Conservation (phyloP, 2,888 invertebrate species). For the Rhagonycha lutea region DNA sequence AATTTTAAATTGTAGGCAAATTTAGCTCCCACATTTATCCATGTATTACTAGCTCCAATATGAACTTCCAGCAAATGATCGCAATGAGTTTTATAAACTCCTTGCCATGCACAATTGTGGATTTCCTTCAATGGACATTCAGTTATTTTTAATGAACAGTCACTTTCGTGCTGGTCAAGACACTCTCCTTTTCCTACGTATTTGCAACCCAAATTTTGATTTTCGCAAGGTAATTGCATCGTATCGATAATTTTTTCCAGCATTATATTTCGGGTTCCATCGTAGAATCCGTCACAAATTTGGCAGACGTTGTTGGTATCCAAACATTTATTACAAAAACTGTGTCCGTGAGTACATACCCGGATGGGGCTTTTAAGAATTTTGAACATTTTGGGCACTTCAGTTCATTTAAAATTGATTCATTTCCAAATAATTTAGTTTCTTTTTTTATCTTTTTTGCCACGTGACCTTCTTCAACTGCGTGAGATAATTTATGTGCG, state of each 20-base stretch:
- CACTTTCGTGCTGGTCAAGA: background rate
- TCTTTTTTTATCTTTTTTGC: background rate
- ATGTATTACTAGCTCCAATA: background rate
- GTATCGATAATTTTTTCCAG: background rate
- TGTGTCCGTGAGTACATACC: background rate
- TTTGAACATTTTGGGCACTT: background rate
- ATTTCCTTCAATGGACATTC: background rate
- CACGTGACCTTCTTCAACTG: background rate
- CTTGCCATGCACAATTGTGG: background rate
- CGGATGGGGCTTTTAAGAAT: background rate
- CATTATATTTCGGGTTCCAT: background rate
- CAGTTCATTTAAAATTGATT: background rate
- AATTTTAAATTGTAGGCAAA: background rate
- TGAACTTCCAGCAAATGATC: background rate
- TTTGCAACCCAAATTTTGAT: background rate
- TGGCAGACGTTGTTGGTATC: background rate
- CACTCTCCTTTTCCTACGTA: background rate
- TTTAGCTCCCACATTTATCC: background rate
- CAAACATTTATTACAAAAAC: background rate
- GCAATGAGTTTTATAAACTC: background rate
- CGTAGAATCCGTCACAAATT: background rate
- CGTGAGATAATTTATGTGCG: background rate
- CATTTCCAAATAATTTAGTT: background rate
- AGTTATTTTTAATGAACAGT: background rate
- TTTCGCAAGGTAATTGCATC: background rate